Evolutionary conservation across 2,797 vertebrate genomes (phyloP), one percentile per base, ranked within the genome.

Genomic region (Crossoptilon crossoptilon): DNA sequence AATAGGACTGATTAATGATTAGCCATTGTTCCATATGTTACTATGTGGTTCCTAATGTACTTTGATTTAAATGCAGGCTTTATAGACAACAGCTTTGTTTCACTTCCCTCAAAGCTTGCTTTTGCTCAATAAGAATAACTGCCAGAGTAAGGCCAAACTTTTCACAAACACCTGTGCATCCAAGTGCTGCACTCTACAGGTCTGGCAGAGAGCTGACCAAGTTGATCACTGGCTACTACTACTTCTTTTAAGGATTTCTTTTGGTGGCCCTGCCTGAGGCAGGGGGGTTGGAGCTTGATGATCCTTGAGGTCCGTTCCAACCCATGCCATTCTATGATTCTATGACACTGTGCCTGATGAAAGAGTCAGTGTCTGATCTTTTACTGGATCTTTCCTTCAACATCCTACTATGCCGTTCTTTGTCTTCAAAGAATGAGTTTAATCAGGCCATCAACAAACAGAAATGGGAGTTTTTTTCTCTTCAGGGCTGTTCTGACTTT

Each of bases 191-290:
- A 24, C 46, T 17, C 16, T 23, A 21, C 23, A 41, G 44, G 19
- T 35, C 46, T 55, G 35, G 39, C 62, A 75, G 43, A 69, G 27
- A 39, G 31, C 11, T 1, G 2, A 60, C 4, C 13, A 16, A 66
- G 24, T 0, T 41, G 39, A 55, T 44, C n/a, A 11, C 8, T 9
- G 39, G 0, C 0, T 12, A 21, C 44, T 14, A 8, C 6, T 3
- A 5, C 84, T 56, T 56, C 26, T 39, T 58, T 67, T 60, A 74
- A 49, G 33, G 33, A 24, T 49, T 49, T 24, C 23, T 49, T 49
- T 24, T 24, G 12, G 48, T 49, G 23, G 23, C 23, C 48, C 23
- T 49, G 48, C 13, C 12, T 49, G 23, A 7, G 12, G 23, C 48
- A 49, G 48, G 23, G 46, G 48, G 12, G 12, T 24, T 49, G 23